Evolutionary conservation across 2,797 vertebrate genomes (phyloP).

Genomic region (Brachyalestes nurse): DNA sequence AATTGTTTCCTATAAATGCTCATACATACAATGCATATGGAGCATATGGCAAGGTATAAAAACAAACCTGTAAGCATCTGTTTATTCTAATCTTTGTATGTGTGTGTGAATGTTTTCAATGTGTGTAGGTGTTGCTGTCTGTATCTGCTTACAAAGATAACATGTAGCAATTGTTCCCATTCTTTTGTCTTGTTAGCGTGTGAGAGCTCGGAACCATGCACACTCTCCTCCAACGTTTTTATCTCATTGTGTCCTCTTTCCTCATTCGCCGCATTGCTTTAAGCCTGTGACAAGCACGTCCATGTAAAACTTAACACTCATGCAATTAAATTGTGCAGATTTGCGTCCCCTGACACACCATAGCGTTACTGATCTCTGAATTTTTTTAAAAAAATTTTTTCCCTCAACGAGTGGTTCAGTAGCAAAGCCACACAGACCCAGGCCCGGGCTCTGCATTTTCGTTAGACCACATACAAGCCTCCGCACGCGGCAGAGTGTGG

Average conservation of each 20-base stretch:
- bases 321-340: conserved; percentile 45
- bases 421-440: conserved; percentile 12
- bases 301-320: conserved; percentile 40
- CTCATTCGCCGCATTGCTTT: conserved; percentile 2
- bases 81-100: conserved; percentile 1
- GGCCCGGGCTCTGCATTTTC: conserved; percentile 40
- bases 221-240: conserved; percentile 26
- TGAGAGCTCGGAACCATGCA: conserved; percentile 4
- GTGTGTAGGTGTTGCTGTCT: conserved; percentile 14
- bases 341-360: conserved; percentile 7
- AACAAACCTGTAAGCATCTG: background rate
- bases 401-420: background rate
- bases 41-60: background rate
- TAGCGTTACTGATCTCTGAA: conserved; percentile 13
- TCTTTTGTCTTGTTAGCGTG: conserved; percentile 26
- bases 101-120: conserved; percentile 24
- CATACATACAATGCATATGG: too few relatives aligned
- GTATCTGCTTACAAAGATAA: conserved; percentile 35
- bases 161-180: conserved; percentile 17
- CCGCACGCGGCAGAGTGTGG: conserved; percentile 59
- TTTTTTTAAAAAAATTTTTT: background rate
- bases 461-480: conserved; percentile 62
- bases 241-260: conserved; percentile 25
- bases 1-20: too few relatives aligned
- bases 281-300: conserved; percentile 31